A percentile compares a stretch with the other conserved stretches of the same genome.
phyloP scores from a whole-genome alignment of 1,140 invertebrate species.

The Ctenoplectra terminalis region DNA sequence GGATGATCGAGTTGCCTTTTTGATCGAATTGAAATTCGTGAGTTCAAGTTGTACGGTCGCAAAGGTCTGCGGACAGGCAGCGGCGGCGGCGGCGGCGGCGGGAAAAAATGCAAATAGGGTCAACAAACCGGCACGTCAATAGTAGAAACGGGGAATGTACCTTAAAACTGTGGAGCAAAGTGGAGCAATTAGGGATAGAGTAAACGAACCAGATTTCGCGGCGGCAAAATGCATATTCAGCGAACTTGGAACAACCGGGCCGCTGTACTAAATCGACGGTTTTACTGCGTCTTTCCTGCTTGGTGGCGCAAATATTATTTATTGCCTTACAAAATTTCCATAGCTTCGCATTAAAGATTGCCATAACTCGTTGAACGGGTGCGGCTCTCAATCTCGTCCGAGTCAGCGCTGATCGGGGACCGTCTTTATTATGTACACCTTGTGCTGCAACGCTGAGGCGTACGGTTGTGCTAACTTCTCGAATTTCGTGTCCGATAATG shows the following conservation, averaged over 20 bases:
- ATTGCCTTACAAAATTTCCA: conserved; percentile 53
- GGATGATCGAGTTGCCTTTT: conserved; percentile 35
- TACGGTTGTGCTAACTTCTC: neutral
- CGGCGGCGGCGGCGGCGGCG: neutral
- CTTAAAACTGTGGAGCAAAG: conserved; percentile 53
- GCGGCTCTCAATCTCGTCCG: conserved; percentile 53
- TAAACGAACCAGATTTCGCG: conserved; percentile 56
- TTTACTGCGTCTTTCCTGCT: conserved; percentile 54
- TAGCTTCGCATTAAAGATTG: conserved; percentile 51
- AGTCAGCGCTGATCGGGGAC: conserved; percentile 31
- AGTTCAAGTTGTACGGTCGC: neutral
- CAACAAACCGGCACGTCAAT: conserved; percentile 51
- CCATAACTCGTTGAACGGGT: conserved; percentile 35
- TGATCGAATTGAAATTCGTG: conserved; percentile 33
- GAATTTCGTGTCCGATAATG: conserved; percentile 10
- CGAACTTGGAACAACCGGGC: conserved; percentile 38
- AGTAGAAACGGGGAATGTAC: conserved; percentile 48
- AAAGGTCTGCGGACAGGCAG: neutral
- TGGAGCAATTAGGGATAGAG: conserved; percentile 61
- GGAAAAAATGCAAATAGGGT: conserved; percentile 55
- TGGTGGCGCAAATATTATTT: conserved; percentile 59
- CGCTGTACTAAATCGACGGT: conserved; percentile 49
- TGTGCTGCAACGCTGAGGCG: too few relatives aligned
- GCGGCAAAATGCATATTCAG: conserved; percentile 59
- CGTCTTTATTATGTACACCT: neutral